Evolutionary conservation across 2,888 invertebrate genomes (phyloP).

Genomic region (Sceliomorpha sp.): DNA sequence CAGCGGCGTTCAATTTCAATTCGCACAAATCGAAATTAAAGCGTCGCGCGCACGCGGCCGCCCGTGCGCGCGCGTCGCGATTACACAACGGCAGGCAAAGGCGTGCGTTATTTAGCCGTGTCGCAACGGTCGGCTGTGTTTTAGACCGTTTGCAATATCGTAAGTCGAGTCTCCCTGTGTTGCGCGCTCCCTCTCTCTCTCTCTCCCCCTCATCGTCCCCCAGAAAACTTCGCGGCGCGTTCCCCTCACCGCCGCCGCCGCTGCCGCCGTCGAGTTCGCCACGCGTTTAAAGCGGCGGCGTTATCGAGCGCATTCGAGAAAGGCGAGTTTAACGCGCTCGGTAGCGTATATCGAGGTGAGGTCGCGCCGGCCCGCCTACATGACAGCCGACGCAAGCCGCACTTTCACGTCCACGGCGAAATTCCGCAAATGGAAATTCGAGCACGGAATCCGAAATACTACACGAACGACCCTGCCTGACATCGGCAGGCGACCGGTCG

Average conservation of each 20-base stretch:
- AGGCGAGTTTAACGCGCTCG: constrained; percentile 38
- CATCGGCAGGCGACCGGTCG: too few relatives aligned
- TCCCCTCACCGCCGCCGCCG: too few relatives aligned
- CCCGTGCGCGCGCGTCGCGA: too few relatives aligned
- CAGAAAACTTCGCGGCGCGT: too few relatives aligned
- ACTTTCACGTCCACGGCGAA: constrained; percentile 65
- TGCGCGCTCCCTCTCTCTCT: too few relatives aligned
- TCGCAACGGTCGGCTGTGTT: constrained; percentile 4
- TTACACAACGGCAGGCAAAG: constrained; percentile 34
- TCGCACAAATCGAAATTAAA: too few relatives aligned
- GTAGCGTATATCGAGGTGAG: constrained; percentile 42
- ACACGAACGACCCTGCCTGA: constrained; percentile 9
- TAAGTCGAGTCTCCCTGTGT: constrained; percentile 20
- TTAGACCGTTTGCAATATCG: constrained; percentile 13
- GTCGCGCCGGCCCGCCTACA: constrained; percentile 59
- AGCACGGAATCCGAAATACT: constrained; percentile 45
- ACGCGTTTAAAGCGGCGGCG: constrained; percentile 19
- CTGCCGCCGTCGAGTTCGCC: too few relatives aligned
- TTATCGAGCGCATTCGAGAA: constrained; percentile 45
- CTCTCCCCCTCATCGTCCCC: too few relatives aligned
- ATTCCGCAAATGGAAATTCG: constrained; percentile 63
- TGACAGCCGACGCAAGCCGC: constrained; percentile 62
- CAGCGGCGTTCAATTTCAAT: too few relatives aligned
- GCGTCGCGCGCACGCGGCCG: too few relatives aligned
- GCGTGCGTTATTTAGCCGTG: too few relatives aligned